Evolutionary conservation across 1,140 invertebrate genomes (phyloP).

Genomic region (Laodelphax striatellus): DNA sequence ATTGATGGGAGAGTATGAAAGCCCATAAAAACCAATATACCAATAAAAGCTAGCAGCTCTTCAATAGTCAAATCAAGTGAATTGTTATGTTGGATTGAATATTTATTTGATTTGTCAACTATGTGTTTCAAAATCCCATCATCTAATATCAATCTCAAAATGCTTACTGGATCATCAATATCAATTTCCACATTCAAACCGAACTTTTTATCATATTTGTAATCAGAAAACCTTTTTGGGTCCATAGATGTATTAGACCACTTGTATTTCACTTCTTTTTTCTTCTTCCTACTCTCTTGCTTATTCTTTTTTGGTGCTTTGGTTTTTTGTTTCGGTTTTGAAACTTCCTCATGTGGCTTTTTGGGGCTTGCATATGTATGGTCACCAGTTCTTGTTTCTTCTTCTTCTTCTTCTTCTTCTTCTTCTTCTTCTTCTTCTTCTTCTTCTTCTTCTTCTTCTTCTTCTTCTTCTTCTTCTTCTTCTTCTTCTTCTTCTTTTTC

Average conservation of each 20-base stretch:
- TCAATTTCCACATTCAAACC: constrained; percentile 3
- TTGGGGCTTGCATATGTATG: no score
- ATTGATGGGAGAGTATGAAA: constrained; percentile 13
- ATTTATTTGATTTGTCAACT: constrained; percentile 14
- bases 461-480: no score
- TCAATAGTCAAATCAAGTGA: constrained; percentile 8
- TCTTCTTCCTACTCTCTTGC: no score
- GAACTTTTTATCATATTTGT: neutral
- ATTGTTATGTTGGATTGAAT: constrained; percentile 10
- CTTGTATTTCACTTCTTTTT: constrained; percentile 1
- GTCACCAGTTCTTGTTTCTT: no score
- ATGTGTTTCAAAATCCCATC: constrained; percentile 8
- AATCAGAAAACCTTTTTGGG: neutral
- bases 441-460: no score
- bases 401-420: no score
- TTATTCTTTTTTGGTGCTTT: no score
- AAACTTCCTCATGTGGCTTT: no score
- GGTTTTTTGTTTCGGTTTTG: no score
- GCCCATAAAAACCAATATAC: constrained; percentile 18
- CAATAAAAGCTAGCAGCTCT: constrained; percentile 14
- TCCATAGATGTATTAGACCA: constrained; percentile 5
- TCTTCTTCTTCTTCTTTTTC: no score
- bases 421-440: no score
- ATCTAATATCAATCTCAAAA: constrained; percentile 6
- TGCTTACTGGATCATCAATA: constrained; percentile 3